These are phyloP conservation scores for Epicampocera succincta DNA, from an alignment of 2,888 invertebrate genomes.

Conservation along the genomic window DNA sequence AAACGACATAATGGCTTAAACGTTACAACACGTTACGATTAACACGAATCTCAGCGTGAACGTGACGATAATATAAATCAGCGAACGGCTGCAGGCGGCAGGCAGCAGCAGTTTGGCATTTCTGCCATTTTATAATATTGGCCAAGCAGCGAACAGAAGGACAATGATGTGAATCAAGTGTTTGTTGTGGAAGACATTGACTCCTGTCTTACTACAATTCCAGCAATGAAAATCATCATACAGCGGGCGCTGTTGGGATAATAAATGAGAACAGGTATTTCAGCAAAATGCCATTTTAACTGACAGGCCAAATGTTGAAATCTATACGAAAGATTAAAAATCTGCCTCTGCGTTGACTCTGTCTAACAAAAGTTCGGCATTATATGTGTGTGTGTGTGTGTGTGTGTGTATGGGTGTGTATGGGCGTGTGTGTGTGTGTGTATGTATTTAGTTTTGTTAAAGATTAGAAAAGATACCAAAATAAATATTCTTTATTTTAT, in stretches of 20 bases:
- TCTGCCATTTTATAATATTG: constrained; percentile 57
- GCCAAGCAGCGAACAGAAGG: constrained; percentile 35
- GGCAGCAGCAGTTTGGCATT: constrained; percentile 72
- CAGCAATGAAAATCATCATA: constrained; percentile 5
- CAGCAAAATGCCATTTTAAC: constrained; percentile 50
- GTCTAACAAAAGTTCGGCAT: not conserved
- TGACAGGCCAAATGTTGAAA: constrained; percentile 47
- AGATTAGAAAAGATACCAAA: not conserved
- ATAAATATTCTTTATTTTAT: constrained; percentile 37
- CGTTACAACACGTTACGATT: constrained; percentile 71
- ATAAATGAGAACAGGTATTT: constrained; percentile 53
- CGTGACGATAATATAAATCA: constrained; percentile 79
- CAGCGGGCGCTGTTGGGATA: constrained; percentile 17
- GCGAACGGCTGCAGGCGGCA: constrained; percentile 63
- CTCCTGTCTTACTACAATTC: constrained; percentile 49
- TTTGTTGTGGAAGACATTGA: constrained; percentile 54
- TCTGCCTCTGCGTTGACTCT: constrained; percentile 8
- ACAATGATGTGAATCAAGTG: constrained; percentile 12
- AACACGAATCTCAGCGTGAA: constrained; percentile 76
- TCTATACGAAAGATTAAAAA: constrained; percentile 58
- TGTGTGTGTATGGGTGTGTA: too few relatives aligned
- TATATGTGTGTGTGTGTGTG: too few relatives aligned
- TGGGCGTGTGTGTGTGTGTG: too few relatives aligned
- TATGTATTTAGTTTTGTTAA: constrained; percentile 32
- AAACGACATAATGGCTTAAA: constrained; percentile 66